A percentile compares a stretch with the other conserved stretches of the same genome.
These are phyloP conservation scores for Podotricha telesiphe DNA, from an alignment of 2,888 invertebrate species.

Conservation along the genomic window DNA sequence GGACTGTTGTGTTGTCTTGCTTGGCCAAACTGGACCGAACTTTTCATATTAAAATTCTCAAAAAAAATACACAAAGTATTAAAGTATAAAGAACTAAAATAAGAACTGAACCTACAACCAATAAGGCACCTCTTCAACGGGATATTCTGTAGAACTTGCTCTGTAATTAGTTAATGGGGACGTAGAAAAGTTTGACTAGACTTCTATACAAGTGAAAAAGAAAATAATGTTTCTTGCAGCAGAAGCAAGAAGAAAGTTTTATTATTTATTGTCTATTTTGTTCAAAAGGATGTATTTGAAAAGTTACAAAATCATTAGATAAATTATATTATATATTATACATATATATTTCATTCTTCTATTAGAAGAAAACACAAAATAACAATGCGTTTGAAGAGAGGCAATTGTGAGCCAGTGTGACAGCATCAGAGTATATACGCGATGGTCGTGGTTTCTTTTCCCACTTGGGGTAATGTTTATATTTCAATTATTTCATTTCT, in stretches of 20 bases:
- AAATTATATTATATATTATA: no score
- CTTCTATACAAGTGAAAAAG: conserved; percentile 2
- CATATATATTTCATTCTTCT: not conserved
- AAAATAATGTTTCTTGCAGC: conserved; percentile 1
- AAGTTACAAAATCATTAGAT: not conserved
- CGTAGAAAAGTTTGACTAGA: conserved; percentile 17
- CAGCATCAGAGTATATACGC: no score
- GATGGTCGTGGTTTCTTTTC: no score
- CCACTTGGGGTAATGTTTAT: no score
- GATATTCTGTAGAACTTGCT: not conserved
- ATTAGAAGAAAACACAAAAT: no score
- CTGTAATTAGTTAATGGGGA: conserved; percentile 23
- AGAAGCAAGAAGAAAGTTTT: not conserved
- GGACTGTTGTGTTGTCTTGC: no score
- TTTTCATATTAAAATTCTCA: no score
- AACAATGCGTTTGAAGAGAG: no score
- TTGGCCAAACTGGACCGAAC: no score
- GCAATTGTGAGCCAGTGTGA: no score
- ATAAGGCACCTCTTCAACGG: not conserved
- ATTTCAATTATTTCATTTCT: no score
- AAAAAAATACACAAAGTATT: no score
- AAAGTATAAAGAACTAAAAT: not conserved
- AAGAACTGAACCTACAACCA: not conserved
- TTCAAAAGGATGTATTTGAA: not conserved
- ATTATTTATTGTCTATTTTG: not conserved